Conservation (phyloP, 1,140 invertebrate species). For the Orchesella cincta region DNA sequence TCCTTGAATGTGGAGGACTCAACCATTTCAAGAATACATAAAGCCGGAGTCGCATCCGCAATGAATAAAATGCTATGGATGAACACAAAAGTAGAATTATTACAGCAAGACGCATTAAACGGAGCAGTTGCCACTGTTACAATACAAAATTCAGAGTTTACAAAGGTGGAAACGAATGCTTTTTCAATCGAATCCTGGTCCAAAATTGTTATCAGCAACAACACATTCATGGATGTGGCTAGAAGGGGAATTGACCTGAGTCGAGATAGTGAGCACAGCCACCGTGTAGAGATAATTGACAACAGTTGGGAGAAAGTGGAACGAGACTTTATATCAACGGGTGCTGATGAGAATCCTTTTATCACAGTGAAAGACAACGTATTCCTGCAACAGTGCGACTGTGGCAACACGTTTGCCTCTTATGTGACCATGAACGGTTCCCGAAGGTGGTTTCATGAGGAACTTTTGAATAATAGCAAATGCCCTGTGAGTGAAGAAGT, state of each 20-base stretch:
- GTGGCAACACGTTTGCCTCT: slow-evolving; percentile 31
- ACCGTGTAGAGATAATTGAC: slow-evolving; percentile 27
- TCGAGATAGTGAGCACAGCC: slow-evolving; percentile 18
- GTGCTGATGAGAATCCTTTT: slow-evolving; percentile 11
- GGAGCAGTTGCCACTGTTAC: slow-evolving; percentile 25
- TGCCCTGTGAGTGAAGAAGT: slow-evolving; percentile 43
- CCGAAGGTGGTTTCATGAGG: slow-evolving; percentile 42
- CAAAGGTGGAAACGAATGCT: slow-evolving; percentile 33
- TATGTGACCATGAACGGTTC: slow-evolving; percentile 37
- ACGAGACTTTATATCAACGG: slow-evolving; percentile 43
- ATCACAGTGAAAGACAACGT: slow-evolving; percentile 39
- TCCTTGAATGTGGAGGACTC: slow-evolving; percentile 66
- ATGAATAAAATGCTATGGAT: slow-evolving; percentile 63
- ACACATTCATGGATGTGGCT: slow-evolving; percentile 42
- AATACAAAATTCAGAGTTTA: slow-evolving; percentile 31
- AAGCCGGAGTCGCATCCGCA: slow-evolving; percentile 65
- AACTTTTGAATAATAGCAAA: slow-evolving; percentile 40
- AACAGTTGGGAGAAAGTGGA: slow-evolving; percentile 44
- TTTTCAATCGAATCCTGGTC: slow-evolving; percentile 44
- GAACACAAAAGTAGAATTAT: slow-evolving; percentile 8
- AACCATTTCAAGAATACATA: slow-evolving; percentile 61
- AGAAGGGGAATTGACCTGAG: slow-evolving; percentile 45
- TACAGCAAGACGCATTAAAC: slow-evolving; percentile 34
- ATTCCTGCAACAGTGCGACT: slow-evolving; percentile 39
- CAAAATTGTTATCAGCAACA: slow-evolving; percentile 37